Base-by-base conservation (phyloP, 2,888 invertebrate species). In the Dynastes hyllus region DNA sequence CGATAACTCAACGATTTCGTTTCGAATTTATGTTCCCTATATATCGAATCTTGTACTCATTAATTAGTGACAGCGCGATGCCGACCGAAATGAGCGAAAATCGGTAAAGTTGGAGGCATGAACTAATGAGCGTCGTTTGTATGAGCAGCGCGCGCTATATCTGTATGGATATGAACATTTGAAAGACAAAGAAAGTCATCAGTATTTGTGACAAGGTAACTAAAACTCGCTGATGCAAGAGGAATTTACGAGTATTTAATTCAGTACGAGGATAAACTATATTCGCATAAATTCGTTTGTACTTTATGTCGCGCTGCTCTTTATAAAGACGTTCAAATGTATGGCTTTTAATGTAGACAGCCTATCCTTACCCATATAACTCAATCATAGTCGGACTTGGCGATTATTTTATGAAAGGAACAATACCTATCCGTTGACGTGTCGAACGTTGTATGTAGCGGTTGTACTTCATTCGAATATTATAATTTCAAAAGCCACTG, bases 191-290 rank as follows among this genome's bases (percentile, higher is more conserved):
- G 85, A 86, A 85, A 86, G 85, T 86, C 86, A 85, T 86, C 85
- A 86, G 86, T 86, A 87, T 85, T 85, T 87, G 87, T 87, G 87
- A 87, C 87, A 87, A 87, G 87, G 87, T 87, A 81, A 81, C 80
- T 76, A 55, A 65, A 73, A 53, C 76, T 78, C 69, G 53, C 76
- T 76, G 78, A 80, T 79, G 82, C 82, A 82, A 81, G 82, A 78
- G 80, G 82, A 83, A 85, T 86, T 86, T 86, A 86, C 83, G 83
- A 83, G 84, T 82, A 81, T 83, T 84, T 83, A 84, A 86, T 85
- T 83, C 83, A 84, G 86, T 86, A 86, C 86, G 86, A 86, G 86
- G 86, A 86, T 86, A 85, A 83, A 81, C 80, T 79, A 81, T 83
- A 82, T 83, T 81, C 84, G 81, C 83, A 85, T 86, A 84, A 84